Base-by-base conservation (phyloP, 2,797 vertebrate species). In the Sparus aurata region DNA sequence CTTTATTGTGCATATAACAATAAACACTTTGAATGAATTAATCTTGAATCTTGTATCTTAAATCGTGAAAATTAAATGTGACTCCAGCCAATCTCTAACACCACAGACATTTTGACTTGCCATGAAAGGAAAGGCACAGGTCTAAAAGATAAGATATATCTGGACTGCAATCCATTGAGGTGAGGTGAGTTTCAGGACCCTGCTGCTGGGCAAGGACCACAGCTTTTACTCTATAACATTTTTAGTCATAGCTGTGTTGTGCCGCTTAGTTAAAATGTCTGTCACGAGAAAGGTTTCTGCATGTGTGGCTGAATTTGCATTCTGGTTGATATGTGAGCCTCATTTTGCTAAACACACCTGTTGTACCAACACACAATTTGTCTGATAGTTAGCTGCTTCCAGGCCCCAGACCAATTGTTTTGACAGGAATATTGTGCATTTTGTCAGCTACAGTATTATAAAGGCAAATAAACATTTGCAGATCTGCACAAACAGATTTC, bases 311-410 rank as follows among this genome's bases (percentile, higher is more conserved):
- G 25, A 45, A 70, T 93, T 93, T 94, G 77, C 87, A 89, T 92
- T 87, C 75, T 69, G 89, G 85, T 73, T 87, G 90, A 92, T 72
- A 94, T 92, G 43, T 83, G 89, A 92, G 68, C 54, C 64, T 80
- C 25, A 80, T 81, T 87, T 85, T 73, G 73, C 77, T 69, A 82
- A 88, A 88, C 79, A 74, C 84, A 86, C 78, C 69, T 84, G 80
- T 49, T 85, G 83, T 46, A 50, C 69, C 41, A 57, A 73, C 61
- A 79, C 25, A 50, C 34, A 30, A 94, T 95, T 94, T 94, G 91
- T 86, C 81, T 92, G 66, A 82, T 20, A n/a, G n/a, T 77, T 68
- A 57, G 22, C 57, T 59, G 68, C 2, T 1, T 84, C 12, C 82
- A 82, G 60, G 57, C 73, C 75, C 70, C 67, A 85, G 90, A 90